A percentile compares a stretch with the other conserved stretches of the same genome.
Conservation (phyloP, 2,797 vertebrate genomes). For the Danio choprae region DNA sequence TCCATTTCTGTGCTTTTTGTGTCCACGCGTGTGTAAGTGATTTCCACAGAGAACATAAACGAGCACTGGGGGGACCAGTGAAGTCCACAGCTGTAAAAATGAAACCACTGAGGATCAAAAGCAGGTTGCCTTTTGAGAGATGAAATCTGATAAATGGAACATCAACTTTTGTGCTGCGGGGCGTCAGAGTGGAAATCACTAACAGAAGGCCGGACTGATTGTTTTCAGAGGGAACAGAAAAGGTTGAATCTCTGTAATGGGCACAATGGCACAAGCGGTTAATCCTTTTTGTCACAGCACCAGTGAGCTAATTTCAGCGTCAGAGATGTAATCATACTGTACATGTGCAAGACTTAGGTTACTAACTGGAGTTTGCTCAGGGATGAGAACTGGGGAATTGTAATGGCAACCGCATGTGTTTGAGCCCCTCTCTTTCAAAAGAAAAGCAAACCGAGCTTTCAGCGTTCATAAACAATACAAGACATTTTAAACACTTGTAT, state of each 20-base stretch:
- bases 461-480: conserved; percentile 66
- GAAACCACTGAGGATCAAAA: conserved; percentile 62
- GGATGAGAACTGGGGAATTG: conserved; percentile 58
- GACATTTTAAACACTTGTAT: conserved; percentile 59
- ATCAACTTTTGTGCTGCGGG: conserved; percentile 54
- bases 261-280: conserved; percentile 65
- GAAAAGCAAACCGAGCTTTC: conserved; percentile 69
- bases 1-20: conserved; percentile 25
- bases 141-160: conserved; percentile 72
- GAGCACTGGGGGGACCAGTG: conserved; percentile 50
- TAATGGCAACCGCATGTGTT: conserved; percentile 76
- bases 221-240: conserved; percentile 66
- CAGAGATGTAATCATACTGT: conserved; percentile 68
- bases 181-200: conserved; percentile 71
- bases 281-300: conserved; percentile 65
- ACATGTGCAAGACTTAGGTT: conserved; percentile 54
- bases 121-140: conserved; percentile 61
- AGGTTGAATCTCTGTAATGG: conserved; percentile 63
- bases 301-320: conserved; percentile 48
- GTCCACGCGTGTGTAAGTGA: conserved; percentile 7
- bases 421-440: conserved; percentile 57
- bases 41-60: conserved; percentile 52
- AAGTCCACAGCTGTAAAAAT: conserved; percentile 70
- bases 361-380: conserved; percentile 57
- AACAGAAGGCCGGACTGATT: conserved; percentile 65